Evolutionary conservation across 1,140 invertebrate genomes (phyloP), one percentile per base, ranked within the genome.

Genomic region (Oscheius sp.): DNA sequence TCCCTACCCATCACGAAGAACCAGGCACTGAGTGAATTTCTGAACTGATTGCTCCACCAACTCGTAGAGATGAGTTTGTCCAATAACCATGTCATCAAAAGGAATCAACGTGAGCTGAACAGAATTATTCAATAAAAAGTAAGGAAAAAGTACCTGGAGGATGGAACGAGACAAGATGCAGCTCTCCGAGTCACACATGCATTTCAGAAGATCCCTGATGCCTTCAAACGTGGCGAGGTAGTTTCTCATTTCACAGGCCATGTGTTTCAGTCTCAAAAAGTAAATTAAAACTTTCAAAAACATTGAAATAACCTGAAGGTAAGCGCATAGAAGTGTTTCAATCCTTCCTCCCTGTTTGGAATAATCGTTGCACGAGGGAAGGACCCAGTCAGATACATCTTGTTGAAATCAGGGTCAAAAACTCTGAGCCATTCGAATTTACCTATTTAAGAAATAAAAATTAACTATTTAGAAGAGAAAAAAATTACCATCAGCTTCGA

Each of bases 401-500:
- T 46, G 28, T 68, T 68, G n/a, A 66, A 29, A 10, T 68, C 66
- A 4, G 46, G 34, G 10, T 67, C 34, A 36, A 68, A 68, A 2
- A 55, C 66, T 7, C 20, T 26, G 4, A 68, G 46, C 66, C 66
- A 68, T 7, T 7, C 20, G 64, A 4, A 68, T 13, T 63, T 63
- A 66, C 29, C 35, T 29, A 55, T n/a, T n/a, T n/a, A n/a, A n/a
- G n/a, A n/a, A n/a, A n/a, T n/a, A n/a, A n/a, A 26, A 66, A 15
- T 64, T 7, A 26, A 15, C n/a, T 64, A 31, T 59, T 59, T 18
- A 66, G 45, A 15, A 65, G 31, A 26, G 2, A 31, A 63, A 29
- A 26, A 62, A 68, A 26, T 66, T 31, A 68, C 66, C 46, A 63
- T 68, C 46, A 13, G 63, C 36, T 35, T 66, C 13, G n/a, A 59